Conservation (phyloP, 2,888 invertebrate species). For the Keiferia lycopersicella region DNA sequence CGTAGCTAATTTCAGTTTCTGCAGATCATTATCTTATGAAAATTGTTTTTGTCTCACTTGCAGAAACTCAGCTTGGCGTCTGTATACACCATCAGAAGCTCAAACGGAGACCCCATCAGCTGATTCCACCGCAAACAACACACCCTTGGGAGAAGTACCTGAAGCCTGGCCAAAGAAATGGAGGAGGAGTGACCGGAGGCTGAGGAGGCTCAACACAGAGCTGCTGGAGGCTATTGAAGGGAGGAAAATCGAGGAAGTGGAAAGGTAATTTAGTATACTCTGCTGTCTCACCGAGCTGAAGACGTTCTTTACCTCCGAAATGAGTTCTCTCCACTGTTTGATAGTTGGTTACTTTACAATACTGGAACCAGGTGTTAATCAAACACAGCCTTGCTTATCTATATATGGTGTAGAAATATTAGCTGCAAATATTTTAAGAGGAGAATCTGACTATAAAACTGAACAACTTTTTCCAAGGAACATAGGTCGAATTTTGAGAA, state of each 20-base stretch:
- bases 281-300: no score
- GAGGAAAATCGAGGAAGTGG: constrained; percentile 62
- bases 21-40: neutral
- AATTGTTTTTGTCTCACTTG: neutral
- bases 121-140: constrained; percentile 57
- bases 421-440: no score
- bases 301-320: no score
- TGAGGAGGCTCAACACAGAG: constrained; percentile 73
- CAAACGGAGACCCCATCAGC: constrained; percentile 44
- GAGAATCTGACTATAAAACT: no score
- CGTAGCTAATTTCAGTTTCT: neutral
- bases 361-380: no score
- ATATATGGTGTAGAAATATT: no score
- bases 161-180: constrained; percentile 52
- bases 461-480: neutral
- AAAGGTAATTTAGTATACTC: constrained; percentile 45
- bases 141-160: constrained; percentile 48
- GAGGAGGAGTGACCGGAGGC: constrained; percentile 64
- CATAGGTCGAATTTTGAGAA: no score
- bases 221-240: constrained; percentile 68
- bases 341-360: no score
- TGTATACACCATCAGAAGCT: neutral
- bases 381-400: no score
- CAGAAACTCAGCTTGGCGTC: neutral
- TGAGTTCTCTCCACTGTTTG: no score